Conservation (phyloP, 2,113 vertebrate genomes). For the Tragelaphus buxtoni region DNA sequence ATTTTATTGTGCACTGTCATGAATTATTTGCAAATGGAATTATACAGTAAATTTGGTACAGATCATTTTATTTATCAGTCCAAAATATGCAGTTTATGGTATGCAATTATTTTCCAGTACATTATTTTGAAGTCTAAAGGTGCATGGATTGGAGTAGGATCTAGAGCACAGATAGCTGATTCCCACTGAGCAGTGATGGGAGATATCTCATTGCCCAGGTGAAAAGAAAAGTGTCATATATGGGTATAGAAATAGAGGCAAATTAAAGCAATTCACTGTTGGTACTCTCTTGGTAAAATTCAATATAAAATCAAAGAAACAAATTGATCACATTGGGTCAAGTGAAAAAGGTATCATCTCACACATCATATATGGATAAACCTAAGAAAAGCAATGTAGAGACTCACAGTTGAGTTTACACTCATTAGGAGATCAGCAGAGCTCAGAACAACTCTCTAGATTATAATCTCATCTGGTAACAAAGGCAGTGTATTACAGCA, state of each 20-base stretch:
- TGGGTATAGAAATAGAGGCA: background rate
- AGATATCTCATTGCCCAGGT: background rate
- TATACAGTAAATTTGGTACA: background rate
- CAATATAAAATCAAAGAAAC: background rate
- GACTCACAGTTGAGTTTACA: background rate
- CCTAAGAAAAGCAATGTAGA: background rate
- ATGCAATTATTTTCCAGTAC: no score
- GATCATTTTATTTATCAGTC: background rate
- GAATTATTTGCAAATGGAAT: background rate
- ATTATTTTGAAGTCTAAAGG: background rate
- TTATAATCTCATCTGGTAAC: background rate
- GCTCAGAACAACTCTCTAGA: background rate
- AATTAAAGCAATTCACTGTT: background rate
- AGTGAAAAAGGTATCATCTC: background rate
- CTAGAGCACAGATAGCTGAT: background rate
- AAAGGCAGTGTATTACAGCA: background rate
- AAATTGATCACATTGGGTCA: background rate
- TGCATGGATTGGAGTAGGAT: background rate
- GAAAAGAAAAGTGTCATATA: background rate
- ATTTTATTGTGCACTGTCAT: background rate
- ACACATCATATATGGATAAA: background rate
- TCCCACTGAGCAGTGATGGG: background rate
- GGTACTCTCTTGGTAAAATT: background rate
- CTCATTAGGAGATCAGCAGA: background rate
- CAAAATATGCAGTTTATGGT: background rate